Percentiles rank a stretch among this genome's conserved stretches.
Conservation (phyloP, 2,113 vertebrate genomes). For the Crotalus viridis region DNA sequence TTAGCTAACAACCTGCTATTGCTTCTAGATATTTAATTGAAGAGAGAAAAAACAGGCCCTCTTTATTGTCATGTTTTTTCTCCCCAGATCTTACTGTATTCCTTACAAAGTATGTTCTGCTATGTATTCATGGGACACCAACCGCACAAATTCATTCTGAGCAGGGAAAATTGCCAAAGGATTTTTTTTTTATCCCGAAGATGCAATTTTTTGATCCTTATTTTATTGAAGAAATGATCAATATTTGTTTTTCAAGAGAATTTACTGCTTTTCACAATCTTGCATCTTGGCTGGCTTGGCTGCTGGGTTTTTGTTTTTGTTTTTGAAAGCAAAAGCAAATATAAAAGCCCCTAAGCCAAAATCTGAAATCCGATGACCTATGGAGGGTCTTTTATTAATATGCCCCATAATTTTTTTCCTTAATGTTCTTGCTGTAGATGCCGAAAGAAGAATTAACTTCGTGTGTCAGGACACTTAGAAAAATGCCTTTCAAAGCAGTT, state of each 20-base stretch:
- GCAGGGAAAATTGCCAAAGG: not conserved
- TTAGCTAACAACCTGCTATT: not conserved
- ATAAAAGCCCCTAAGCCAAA: too few species aligned
- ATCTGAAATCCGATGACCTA: not conserved
- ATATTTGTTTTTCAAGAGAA: not conserved
- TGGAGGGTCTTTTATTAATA: slow-evolving; percentile 11
- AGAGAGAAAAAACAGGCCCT: not conserved
- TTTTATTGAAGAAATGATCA: slow-evolving; percentile 17
- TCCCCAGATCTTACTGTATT: not conserved
- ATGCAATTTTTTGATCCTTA: not conserved
- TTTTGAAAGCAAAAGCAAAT: not conserved
- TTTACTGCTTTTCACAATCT: slow-evolving; percentile 15
- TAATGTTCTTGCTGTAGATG: slow-evolving; percentile 25
- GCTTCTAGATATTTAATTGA: not conserved
- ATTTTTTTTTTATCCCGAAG: not conserved
- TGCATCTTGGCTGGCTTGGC: not conserved
- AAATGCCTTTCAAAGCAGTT: slow-evolving; percentile 47
- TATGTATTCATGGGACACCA: not conserved
- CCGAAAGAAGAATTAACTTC: slow-evolving; percentile 40
- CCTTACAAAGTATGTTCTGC: not conserved
- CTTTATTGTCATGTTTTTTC: not conserved
- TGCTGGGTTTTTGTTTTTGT: not conserved
- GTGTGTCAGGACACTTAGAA: slow-evolving; percentile 29
- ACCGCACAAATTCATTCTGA: not conserved
- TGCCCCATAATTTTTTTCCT: slow-evolving; percentile 31